These are phyloP conservation scores for Megaceryle torquata DNA, from an alignment of 2,113 vertebrate species.

Conservation along the genomic window DNA sequence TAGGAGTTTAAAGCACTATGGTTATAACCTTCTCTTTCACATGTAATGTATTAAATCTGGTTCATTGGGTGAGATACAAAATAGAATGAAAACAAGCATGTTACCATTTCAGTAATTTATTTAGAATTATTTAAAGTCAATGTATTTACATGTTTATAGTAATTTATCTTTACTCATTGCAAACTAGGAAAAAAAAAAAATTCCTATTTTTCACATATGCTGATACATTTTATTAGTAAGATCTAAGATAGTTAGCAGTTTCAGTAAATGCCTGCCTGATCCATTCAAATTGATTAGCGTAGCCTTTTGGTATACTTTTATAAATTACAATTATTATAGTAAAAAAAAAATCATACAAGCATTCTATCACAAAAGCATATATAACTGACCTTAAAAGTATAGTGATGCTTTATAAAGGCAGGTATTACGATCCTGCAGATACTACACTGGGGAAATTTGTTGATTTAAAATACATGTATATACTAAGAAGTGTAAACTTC, in stretches of 20 bases:
- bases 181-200: not conserved
- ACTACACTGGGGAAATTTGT: not conserved
- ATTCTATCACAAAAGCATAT: not conserved
- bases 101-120: not conserved
- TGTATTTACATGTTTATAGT: not conserved
- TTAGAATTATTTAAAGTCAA: not conserved
- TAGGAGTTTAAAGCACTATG: not conserved
- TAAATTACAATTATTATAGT: not conserved
- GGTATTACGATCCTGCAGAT: not conserved
- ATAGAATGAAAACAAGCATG: not conserved
- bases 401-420: not conserved
- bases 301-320: not conserved
- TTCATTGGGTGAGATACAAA: not conserved
- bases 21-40: not conserved
- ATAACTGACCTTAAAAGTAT: not conserved
- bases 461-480: not conserved
- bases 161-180: not conserved
- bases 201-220: not conserved
- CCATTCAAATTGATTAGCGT: not conserved
- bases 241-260: not conserved
- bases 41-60: not conserved
- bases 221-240: not conserved
- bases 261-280: not conserved
- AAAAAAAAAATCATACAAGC: not conserved
- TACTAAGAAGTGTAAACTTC: not conserved